Conservation (phyloP, 30 jellyfish, hydroid and myxozoan species). For the Nemopilema nomurai region DNA sequence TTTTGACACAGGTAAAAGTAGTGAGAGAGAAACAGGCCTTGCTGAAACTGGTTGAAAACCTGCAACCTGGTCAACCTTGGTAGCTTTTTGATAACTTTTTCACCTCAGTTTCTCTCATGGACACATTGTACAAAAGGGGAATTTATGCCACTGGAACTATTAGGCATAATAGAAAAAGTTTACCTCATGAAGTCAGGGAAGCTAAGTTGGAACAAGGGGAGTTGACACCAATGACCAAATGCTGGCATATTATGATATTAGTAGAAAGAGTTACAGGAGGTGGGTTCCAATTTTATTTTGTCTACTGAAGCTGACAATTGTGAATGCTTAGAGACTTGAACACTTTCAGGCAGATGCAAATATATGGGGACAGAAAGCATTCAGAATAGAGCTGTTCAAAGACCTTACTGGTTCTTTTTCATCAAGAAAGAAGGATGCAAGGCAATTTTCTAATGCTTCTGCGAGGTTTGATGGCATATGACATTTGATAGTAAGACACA, state of each 20-base stretch:
- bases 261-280: not conserved
- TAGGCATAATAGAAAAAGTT: not conserved
- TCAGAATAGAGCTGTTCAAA: not conserved
- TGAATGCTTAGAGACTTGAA: not conserved
- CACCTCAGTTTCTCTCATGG: not conserved
- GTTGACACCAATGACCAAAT: constrained; percentile 8
- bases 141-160: not conserved
- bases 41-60: not conserved
- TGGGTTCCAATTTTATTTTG: constrained; percentile 2
- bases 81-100: not conserved
- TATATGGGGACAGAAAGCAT: not conserved
- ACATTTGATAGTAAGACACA: not conserved
- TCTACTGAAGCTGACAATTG: not conserved
- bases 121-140: not conserved
- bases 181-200: constrained; percentile 1
- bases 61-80: constrained; percentile 20
- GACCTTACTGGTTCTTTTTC: not conserved
- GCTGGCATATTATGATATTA: not conserved
- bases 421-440: constrained; percentile 15
- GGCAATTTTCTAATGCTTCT: constrained; percentile 14
- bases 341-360: not conserved
- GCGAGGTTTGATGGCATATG: constrained; percentile 16
- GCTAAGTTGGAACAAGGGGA: constrained; percentile 3
- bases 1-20: not conserved
- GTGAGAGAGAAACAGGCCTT: not conserved